Evolutionary conservation across 2,888 invertebrate genomes (phyloP).

Genomic region (Parapristionchus giblindavisi): DNA sequence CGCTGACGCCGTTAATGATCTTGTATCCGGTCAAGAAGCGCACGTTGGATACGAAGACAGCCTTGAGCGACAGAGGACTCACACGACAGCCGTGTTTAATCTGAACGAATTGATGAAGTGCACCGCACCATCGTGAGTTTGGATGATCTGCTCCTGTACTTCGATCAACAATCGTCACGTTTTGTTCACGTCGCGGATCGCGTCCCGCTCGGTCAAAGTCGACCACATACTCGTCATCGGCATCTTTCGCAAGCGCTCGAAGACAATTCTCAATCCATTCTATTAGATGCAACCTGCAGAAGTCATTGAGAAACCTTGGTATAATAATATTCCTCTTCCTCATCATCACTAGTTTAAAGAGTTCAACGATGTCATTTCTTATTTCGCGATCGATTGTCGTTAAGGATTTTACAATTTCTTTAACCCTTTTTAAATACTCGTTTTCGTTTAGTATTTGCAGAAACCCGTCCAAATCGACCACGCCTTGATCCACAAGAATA

Average conservation of each 20-base stretch:
- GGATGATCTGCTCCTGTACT: constrained; percentile 70
- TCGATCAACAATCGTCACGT: constrained; percentile 43
- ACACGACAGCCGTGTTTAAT: constrained; percentile 70
- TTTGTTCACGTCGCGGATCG: constrained; percentile 48
- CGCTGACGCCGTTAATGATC: constrained; percentile 70
- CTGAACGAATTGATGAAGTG: constrained; percentile 71
- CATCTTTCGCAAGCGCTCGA: constrained; percentile 62
- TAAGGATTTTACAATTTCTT: neutral
- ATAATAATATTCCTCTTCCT: constrained; percentile 66
- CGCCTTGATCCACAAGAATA: too few species aligned
- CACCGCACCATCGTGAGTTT: constrained; percentile 70
- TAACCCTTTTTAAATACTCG: neutral
- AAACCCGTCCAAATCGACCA: neutral
- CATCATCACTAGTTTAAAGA: too few species aligned
- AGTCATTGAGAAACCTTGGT: constrained; percentile 61
- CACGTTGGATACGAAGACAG: constrained; percentile 71
- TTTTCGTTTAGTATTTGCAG: neutral
- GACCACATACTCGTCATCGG: constrained; percentile 66
- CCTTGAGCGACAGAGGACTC: constrained; percentile 68
- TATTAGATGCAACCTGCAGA: constrained; percentile 17
- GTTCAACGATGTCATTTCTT: too few species aligned
- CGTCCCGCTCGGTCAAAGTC: constrained; percentile 62
- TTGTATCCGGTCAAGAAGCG: constrained; percentile 47
- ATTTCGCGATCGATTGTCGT: neutral
- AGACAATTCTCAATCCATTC: constrained; percentile 40